Base-by-base conservation (phyloP, 2,797 vertebrate genomes). In the Erithacus rubecula region DNA sequence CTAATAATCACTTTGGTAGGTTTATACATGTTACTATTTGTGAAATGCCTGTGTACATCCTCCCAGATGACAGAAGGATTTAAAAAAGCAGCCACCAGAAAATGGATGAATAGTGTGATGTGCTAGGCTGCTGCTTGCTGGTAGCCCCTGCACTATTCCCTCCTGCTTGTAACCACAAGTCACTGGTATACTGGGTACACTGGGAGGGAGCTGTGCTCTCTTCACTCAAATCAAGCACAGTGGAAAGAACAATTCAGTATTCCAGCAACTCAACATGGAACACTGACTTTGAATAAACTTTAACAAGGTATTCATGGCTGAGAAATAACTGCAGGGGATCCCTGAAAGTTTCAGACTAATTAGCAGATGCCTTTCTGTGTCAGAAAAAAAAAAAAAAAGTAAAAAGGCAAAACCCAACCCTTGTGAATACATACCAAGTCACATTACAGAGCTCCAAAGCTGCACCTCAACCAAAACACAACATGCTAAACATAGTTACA, bases 301-400 rank as follows among this genome's bases (percentile, higher is more conserved):
- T 96, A 97, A 91, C 83, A 96, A 97, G 92, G 92, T 92, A 76
- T 91, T 96, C 77, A 71, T 84, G 94, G 94, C 77, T 94, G 69
- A 97, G 96, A 95, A 95, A 91, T 85, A 97, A 92, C 74, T 97
- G 87, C 21, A 13, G 39, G 72, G 65, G 18, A 72, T 78, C 79
- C 77, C 91, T 16, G 8, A 79, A 91, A 84, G 62, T 86, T 89
- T 78, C 83, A 89, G 43, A 70, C 72, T 91, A 87, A 88, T 80
- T 80, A 56, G 80, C 44, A 95, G 89, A 89, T 72, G 53, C n/a
- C 51, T 90, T 94, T 96, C 81, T 93, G 79, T 5, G 26, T 26
- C 68, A 20, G 0, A 1, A n/a, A 59, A 78, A 39, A 92, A 78
- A 39, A 92, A 41, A 93, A 93, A 83, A 93, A 37, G 15, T 0